Base-by-base conservation (phyloP, 2,113 vertebrate species). In the Pseudopipra pipra region DNA sequence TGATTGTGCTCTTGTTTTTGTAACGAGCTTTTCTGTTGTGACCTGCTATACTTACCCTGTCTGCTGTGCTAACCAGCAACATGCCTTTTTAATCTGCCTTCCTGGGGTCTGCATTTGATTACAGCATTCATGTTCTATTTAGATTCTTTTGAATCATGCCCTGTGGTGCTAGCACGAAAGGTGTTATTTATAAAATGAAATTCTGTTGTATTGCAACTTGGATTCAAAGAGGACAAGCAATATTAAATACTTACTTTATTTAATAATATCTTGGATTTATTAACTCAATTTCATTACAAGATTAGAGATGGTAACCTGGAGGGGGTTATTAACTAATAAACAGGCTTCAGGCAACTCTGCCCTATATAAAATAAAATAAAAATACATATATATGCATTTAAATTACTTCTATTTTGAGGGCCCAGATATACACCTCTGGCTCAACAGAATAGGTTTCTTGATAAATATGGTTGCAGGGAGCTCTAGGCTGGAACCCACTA, bases 181-280 rank as follows among this genome's bases (percentile, higher is more conserved):
- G 98, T 98, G 98, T 98, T 98, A 98, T 98, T 98, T 98, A 98
- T 98, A 98, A 98, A 98, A 98, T 98, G 98, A 98, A 98, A 98
- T 98, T 98, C 98, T 98, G 97, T 98, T 98, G 98, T 98, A 98
- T 98, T 98, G 97, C 98, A 97, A 97, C 96, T 98, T 97, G 97
- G 97, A 97, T 98, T 98, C 97, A 98, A 98, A 97, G 95, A 98
- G 97, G 97, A 98, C 97, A 98, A 98, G 98, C 98, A 98, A 98
- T 98, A 98, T 98, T 98, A 98, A 97, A 98, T 98, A 98, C 97
- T 97, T 97, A 98, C 97, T 98, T 97, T 98, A 98, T 98, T 98
- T 98, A 98, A 98, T 98, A 98, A 98, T 98, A 98, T 97, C 97
- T 97, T 97, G 96, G 97, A 98, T 98, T 97, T 98, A 98, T 98